These are phyloP conservation scores for Hyalella azteca DNA, from an alignment of 2,888 invertebrate genomes.

Conservation along the genomic window DNA sequence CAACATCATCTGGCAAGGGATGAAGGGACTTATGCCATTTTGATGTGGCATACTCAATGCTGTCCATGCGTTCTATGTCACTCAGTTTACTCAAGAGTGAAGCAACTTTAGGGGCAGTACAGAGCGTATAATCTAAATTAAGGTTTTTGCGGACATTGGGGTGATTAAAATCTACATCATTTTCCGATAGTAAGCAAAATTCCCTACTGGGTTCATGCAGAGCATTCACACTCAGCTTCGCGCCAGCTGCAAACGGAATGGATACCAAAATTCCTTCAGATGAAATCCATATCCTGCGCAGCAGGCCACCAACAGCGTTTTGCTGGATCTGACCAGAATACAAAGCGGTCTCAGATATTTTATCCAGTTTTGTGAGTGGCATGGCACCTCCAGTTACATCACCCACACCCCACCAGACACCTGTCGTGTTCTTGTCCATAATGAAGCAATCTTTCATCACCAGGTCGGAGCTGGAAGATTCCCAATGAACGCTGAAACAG, in stretches of 20 bases:
- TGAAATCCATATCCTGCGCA: constrained; percentile 51
- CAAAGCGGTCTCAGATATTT: constrained; percentile 33
- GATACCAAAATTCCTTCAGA: constrained; percentile 44
- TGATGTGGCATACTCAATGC: constrained; percentile 26
- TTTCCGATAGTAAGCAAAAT: constrained; percentile 24
- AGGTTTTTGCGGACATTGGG: not conserved
- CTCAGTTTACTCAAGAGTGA: constrained; percentile 23
- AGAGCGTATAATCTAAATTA: constrained; percentile 46
- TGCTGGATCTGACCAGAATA: constrained; percentile 48
- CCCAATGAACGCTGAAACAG: constrained; percentile 56
- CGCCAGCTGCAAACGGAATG: constrained; percentile 42
- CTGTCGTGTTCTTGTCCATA: not conserved
- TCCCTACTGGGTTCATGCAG: constrained; percentile 32
- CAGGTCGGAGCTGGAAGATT: constrained; percentile 37
- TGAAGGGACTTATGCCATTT: constrained; percentile 33
- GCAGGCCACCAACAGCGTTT: constrained; percentile 47
- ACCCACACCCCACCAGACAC: constrained; percentile 56
- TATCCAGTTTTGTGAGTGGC: constrained; percentile 43
- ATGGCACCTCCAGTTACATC: constrained; percentile 51
- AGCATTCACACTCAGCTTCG: constrained; percentile 41
- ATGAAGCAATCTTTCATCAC: constrained; percentile 49
- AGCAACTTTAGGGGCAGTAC: constrained; percentile 46
- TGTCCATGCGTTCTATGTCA: constrained; percentile 14
- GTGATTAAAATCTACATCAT: not conserved
- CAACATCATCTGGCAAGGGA: not conserved